Evolutionary conservation across 2,797 vertebrate species (phyloP).

Genomic region (Sparus aurata): DNA sequence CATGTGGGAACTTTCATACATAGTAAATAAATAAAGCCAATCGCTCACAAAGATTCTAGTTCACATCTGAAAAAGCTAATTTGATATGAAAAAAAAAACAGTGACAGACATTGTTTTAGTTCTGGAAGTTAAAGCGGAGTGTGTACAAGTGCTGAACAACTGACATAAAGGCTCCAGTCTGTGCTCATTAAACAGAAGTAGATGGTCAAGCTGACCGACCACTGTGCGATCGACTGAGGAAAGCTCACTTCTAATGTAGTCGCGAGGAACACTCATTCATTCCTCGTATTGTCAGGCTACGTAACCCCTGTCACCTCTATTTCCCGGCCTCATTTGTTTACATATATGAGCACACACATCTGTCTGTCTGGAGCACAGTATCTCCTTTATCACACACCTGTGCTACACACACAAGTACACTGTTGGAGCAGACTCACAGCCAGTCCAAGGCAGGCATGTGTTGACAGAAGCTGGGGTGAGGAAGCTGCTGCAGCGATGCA

Average conservation of each 20-base stretch:
- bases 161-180: neutral
- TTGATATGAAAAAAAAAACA: no score
- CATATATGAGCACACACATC: constrained; percentile 4
- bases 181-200: constrained; percentile 3
- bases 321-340: neutral
- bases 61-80: no score
- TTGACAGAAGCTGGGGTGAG: constrained; percentile 83
- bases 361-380: neutral
- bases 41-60: no score
- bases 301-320: neutral
- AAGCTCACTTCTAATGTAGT: neutral
- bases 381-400: constrained; percentile 23
- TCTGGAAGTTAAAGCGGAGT: constrained; percentile 3
- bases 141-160: neutral
- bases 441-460: constrained; percentile 86
- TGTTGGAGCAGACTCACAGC: constrained; percentile 83
- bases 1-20: no score
- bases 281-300: neutral
- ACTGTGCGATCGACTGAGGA: constrained; percentile 20
- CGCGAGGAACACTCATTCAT: constrained; percentile 12
- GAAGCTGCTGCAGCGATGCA: constrained; percentile 84
- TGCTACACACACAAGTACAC: constrained; percentile 49
- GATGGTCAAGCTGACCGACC: constrained; percentile 15
- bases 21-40: no score
- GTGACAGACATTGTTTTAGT: neutral